phyloP scores from a whole-genome alignment of 2,113 vertebrate genomes.

The Phyllostomus discolor region DNA sequence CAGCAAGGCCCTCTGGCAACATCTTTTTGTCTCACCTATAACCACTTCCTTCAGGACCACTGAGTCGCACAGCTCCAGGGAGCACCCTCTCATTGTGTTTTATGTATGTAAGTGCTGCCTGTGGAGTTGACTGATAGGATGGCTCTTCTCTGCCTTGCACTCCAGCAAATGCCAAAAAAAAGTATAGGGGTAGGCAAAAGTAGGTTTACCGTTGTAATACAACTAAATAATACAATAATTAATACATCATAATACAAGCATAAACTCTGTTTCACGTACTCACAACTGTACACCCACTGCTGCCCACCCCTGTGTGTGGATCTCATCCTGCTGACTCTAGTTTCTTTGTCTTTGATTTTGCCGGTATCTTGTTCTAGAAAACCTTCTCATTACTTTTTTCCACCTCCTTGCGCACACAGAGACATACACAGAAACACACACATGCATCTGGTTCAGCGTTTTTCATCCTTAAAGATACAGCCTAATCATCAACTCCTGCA shows the following conservation, averaged over 20 bases:
- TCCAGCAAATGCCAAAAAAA: neutral
- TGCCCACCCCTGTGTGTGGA: neutral
- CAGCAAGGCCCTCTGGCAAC: neutral
- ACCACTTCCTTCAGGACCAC: neutral
- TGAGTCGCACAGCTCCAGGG: neutral
- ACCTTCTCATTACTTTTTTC: neutral
- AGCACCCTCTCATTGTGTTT: neutral
- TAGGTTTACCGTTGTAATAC: neutral
- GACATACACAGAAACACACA: neutral
- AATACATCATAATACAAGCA: neutral
- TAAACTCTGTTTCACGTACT: neutral
- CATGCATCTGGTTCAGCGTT: neutral
- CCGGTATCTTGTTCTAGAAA: neutral
- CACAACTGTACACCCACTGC: neutral
- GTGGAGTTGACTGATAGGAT: neutral
- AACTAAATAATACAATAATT: neutral
- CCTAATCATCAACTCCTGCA: neutral
- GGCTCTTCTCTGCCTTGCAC: neutral
- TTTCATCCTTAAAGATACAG: neutral
- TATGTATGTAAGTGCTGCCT: neutral
- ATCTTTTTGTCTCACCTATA: neutral
- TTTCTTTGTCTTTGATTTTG: constrained; percentile 1
- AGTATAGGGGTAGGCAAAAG: neutral
- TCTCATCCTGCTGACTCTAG: neutral
- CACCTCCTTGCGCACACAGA: neutral